Evolutionary conservation across 1,140 invertebrate species (phyloP).

Genomic region (Pachyrhynchus sulphureomaculatus): DNA sequence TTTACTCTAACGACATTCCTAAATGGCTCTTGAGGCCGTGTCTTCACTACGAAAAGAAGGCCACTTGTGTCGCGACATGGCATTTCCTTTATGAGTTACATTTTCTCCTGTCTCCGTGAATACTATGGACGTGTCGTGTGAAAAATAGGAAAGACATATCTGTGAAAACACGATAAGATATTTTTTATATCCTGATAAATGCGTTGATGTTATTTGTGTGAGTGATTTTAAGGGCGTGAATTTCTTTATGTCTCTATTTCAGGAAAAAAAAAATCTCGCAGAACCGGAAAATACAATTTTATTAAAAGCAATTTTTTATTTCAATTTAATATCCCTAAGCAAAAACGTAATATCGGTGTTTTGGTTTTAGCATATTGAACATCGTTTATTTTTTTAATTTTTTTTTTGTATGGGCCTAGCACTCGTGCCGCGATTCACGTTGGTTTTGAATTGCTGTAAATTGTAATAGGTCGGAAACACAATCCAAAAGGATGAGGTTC

Average conservation of each 20-base stretch:
- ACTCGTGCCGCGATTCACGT: too few species aligned
- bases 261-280: too few species aligned
- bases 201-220: not conserved
- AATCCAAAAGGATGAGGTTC: too few species aligned
- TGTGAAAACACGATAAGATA: constrained; percentile 1
- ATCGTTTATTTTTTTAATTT: too few species aligned
- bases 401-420: too few species aligned
- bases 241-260: not conserved
- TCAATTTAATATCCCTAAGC: too few species aligned
- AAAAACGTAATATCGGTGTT: too few species aligned
- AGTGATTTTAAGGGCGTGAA: not conserved
- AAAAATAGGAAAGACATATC: constrained; percentile 6
- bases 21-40: constrained; percentile 17
- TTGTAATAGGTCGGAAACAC: too few species aligned
- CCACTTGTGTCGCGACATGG: constrained; percentile 20
- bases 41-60: constrained; percentile 6
- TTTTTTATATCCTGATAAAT: constrained; percentile 1
- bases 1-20: not conserved
- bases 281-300: too few species aligned
- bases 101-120: constrained; percentile 1
- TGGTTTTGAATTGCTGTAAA: too few species aligned
- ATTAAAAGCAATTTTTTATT: too few species aligned
- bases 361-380: too few species aligned
- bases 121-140: constrained; percentile 3
- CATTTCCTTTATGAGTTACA: constrained; percentile 18